Conservation (phyloP, 2,888 invertebrate genomes). For the Azorinus chamasolen region DNA sequence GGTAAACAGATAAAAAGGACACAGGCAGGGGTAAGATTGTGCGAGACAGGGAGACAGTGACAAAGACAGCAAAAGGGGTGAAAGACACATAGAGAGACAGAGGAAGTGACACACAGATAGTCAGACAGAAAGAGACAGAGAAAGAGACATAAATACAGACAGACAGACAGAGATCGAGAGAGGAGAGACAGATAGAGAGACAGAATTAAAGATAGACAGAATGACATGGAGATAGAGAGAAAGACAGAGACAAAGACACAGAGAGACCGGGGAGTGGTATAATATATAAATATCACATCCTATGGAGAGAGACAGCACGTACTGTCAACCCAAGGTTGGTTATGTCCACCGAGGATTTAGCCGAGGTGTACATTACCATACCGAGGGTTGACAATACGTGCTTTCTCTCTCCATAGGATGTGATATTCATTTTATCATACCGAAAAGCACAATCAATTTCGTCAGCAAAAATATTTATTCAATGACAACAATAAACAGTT, state of each 20-base stretch:
- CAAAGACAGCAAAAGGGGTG: not conserved
- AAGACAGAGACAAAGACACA: too few relatives aligned
- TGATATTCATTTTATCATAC: too few relatives aligned
- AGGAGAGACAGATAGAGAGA: not conserved
- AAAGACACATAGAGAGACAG: not conserved
- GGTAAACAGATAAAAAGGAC: not conserved
- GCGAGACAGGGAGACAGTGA: not conserved
- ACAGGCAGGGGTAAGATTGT: not conserved
- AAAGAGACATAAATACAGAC: not conserved
- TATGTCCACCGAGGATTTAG: too few relatives aligned
- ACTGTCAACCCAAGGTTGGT: too few relatives aligned
- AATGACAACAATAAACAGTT: too few relatives aligned
- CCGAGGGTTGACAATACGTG: too few relatives aligned
- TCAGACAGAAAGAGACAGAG: not conserved
- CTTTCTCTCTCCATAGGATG: too few relatives aligned
- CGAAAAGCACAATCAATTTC: too few relatives aligned
- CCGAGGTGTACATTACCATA: too few relatives aligned
- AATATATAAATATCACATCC: too few relatives aligned
- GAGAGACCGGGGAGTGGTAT: not conserved
- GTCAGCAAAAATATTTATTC: too few relatives aligned
- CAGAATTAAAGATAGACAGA: not conserved
- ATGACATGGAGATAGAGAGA: not conserved
- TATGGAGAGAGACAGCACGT: too few relatives aligned
- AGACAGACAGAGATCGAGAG: not conserved
- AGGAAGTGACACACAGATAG: not conserved